Base-by-base conservation (phyloP, 1,140 invertebrate genomes). In the Lasioglossum baleicum region DNA sequence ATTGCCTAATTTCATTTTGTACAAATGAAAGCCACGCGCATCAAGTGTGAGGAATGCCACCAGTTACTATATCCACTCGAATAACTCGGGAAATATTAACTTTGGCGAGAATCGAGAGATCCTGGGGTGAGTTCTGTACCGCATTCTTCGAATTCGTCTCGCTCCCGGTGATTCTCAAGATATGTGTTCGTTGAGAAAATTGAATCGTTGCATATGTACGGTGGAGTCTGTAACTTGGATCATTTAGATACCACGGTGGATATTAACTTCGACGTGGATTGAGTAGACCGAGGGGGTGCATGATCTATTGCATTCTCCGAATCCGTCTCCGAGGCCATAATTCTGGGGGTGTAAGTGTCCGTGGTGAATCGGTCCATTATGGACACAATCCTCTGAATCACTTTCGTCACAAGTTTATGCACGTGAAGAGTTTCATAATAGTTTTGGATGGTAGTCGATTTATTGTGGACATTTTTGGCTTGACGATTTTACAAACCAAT, bases 61-160 rank as follows among this genome's bases (percentile, higher is more conserved):
- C 1, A 35, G 35, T 35, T 35, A 35, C 35, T 35, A 35, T 35
- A 35, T 20, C 15, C 44, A 76, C 65, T 48, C 48, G 61, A 17
- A 79, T 79, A 71, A 65, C 70, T 71, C 40, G 56, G 76, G 73
- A 73, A 79, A 73, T 79, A 79, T 79, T 73, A 73, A 79, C 35
- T 11, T 11, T 69, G 48, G 17, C 40, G 53, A 63, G 22, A 72
- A 78, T 73, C 65, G 69, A 61, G 60, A 44, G 44, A 44, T 48
- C 60, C n/a, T 26, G n/a, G 58, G 60, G 68, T 42, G 35, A 5
- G n/a, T 35, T 8, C 13, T 22, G 48, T 44, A 65, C 6, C 10
- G 56, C 67, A 31, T 42, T 31, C 58, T 15, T 7, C 11, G 58
- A 77, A 77, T 71, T 71, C 42, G 70, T 77, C 61, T 0, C 17